Percentiles rank a stretch among this genome's conserved stretches.
These are phyloP conservation scores for Tricholauxania praeusta DNA, from an alignment of 2,888 invertebrate genomes.

Conservation along the genomic window DNA sequence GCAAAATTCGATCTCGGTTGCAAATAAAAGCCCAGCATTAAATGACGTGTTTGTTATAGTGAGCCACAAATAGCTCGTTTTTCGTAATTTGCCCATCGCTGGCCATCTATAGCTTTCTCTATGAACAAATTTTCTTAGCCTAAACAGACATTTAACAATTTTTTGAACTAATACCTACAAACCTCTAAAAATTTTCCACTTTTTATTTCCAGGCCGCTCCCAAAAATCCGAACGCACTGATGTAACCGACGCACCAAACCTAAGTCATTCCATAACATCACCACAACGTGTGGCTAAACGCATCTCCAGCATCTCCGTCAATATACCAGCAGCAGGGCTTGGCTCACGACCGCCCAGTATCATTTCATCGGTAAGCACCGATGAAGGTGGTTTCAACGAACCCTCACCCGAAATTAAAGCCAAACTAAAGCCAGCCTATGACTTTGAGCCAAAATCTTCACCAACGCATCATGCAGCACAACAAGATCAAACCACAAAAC, in stretches of 20 bases:
- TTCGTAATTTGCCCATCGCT: too few species aligned
- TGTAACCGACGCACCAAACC: constrained; percentile 42
- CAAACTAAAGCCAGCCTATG: constrained; percentile 66
- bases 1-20: too few species aligned
- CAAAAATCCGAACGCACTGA: constrained; percentile 50
- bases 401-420: constrained; percentile 79
- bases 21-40: too few species aligned
- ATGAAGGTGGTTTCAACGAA: constrained; percentile 81
- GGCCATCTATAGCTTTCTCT: too few species aligned
- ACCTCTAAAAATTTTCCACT: background rate
- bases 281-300: constrained; percentile 68
- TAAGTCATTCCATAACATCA: constrained; percentile 54
- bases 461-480: constrained; percentile 9
- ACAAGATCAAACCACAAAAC: constrained; percentile 34
- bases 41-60: too few species aligned
- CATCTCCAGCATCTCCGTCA: constrained; percentile 73
- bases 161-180: too few species aligned
- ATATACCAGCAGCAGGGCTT: constrained; percentile 74
- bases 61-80: too few species aligned
- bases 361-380: constrained; percentile 74
- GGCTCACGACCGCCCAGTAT: constrained; percentile 76
- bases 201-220: constrained; percentile 55
- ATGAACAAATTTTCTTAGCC: too few species aligned
- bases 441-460: constrained; percentile 50
- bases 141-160: too few species aligned